Percentiles rank a stretch among this genome's conserved stretches.
These are phyloP conservation scores for Cheilosia grossa DNA, from an alignment of 2,888 invertebrate genomes.

Conservation along the genomic window DNA sequence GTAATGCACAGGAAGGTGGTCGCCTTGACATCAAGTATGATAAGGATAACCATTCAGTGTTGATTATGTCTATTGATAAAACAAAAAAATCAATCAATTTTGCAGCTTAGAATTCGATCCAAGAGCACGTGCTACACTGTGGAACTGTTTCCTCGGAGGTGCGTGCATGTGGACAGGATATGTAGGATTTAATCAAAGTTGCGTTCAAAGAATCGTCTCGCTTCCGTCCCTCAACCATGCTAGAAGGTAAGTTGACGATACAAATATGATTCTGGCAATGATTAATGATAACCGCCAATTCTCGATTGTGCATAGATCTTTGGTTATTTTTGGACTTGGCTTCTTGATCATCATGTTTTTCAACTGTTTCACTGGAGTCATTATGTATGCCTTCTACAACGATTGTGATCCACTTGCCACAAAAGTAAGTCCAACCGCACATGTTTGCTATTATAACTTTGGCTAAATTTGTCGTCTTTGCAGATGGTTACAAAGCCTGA, in stretches of 20 bases:
- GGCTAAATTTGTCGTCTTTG: slow-evolving; percentile 82
- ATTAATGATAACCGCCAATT: neutral
- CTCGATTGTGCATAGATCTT: slow-evolving; percentile 82
- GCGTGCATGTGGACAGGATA: slow-evolving; percentile 86
- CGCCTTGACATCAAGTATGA: slow-evolving; percentile 82
- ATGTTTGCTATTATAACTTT: neutral
- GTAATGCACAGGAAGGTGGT: slow-evolving; percentile 80
- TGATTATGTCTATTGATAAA: neutral
- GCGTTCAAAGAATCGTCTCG: slow-evolving; percentile 88
- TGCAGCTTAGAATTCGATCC: slow-evolving; percentile 75
- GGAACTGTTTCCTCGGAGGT: slow-evolving; percentile 86
- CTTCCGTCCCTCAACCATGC: slow-evolving; percentile 85
- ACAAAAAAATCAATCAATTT: neutral
- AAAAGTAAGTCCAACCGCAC: slow-evolving; percentile 79
- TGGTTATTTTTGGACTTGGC: slow-evolving; percentile 85
- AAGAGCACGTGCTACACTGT: slow-evolving; percentile 86
- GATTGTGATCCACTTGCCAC: slow-evolving; percentile 86
- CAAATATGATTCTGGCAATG: neutral
- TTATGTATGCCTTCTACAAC: slow-evolving; percentile 85
- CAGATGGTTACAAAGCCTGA: slow-evolving; percentile 81
- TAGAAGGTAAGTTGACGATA: slow-evolving; percentile 81
- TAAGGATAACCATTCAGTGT: neutral
- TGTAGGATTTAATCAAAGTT: slow-evolving; percentile 88
- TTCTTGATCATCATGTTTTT: slow-evolving; percentile 85
- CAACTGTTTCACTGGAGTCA: slow-evolving; percentile 86